phyloP scores from a whole-genome alignment of 64 coral and sea anemone genomes.

The Dendrophyllia cribrosa region DNA sequence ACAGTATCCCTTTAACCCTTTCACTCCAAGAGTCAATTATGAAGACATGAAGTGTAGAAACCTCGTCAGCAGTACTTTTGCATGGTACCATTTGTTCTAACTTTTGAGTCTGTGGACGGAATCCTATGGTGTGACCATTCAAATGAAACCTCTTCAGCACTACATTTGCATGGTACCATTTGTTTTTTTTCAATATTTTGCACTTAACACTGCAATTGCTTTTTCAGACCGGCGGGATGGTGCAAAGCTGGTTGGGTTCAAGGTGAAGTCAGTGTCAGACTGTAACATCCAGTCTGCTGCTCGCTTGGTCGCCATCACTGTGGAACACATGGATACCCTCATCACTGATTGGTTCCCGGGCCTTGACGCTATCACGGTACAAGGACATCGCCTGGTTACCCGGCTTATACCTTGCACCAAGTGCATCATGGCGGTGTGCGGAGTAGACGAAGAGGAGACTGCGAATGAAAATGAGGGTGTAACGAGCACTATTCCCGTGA shows the following conservation, averaged over 20 bases:
- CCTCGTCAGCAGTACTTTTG: too few relatives aligned
- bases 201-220: not conserved
- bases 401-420: conserved; percentile 89
- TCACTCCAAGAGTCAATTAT: too few relatives aligned
- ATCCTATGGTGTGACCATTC: too few relatives aligned
- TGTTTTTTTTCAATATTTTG: too few relatives aligned
- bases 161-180: too few relatives aligned
- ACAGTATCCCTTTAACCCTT: too few relatives aligned
- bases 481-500: not conserved
- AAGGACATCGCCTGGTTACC: conserved; percentile 92
- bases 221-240: conserved; percentile 14
- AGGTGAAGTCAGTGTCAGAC: conserved; percentile 87
- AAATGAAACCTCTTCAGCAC: too few relatives aligned
- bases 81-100: too few relatives aligned
- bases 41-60: too few relatives aligned
- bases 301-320: conserved; percentile 85
- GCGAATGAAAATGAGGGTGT: not conserved
- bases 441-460: conserved; percentile 52
- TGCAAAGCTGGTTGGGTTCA: conserved; percentile 71
- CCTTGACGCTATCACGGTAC: conserved; percentile 92
- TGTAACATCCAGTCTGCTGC: conserved; percentile 71
- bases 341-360: conserved; percentile 99
- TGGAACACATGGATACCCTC: conserved; percentile 94
- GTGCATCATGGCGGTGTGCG: conserved; percentile 77
- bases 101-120: too few relatives aligned